Conservation (phyloP, 2,797 vertebrate species). For the Emys orbicularis region DNA sequence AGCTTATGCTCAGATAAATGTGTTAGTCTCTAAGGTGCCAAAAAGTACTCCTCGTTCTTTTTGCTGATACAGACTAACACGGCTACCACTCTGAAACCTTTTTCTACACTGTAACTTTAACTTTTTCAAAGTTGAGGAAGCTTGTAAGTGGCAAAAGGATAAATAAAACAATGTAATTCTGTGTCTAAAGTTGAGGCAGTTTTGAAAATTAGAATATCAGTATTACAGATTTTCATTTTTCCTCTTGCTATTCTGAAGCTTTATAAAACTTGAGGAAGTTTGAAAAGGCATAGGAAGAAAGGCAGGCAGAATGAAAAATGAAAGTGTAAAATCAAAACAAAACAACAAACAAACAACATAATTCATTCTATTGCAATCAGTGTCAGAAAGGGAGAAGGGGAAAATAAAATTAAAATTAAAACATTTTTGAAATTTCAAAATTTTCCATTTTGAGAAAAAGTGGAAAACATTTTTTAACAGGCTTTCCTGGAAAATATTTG, state of each 20-base stretch:
- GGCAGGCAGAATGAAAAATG: background rate
- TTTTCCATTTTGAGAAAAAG: background rate
- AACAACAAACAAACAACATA: too few relatives aligned
- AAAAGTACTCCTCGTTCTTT: too few relatives aligned
- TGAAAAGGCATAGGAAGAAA: background rate
- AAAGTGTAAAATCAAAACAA: background rate
- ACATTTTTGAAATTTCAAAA: background rate
- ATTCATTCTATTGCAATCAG: background rate
- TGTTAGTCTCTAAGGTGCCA: too few relatives aligned
- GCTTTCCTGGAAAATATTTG: background rate
- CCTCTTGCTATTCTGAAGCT: background rate
- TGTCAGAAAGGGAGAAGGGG: background rate
- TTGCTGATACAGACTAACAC: too few relatives aligned
- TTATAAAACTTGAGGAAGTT: background rate
- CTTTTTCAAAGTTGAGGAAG: background rate
- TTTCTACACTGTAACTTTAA: background rate
- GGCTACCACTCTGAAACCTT: background rate
- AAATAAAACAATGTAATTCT: background rate
- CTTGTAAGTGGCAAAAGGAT: background rate
- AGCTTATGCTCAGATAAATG: too few relatives aligned
- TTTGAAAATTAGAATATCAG: background rate
- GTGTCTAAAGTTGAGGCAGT: background rate
- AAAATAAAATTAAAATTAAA: background rate
- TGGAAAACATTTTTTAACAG: background rate
- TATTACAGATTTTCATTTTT: background rate